Evolutionary conservation across 2,113 vertebrate species (phyloP), one percentile per base, ranked within the genome.

Genomic region (Cathartes aura): DNA sequence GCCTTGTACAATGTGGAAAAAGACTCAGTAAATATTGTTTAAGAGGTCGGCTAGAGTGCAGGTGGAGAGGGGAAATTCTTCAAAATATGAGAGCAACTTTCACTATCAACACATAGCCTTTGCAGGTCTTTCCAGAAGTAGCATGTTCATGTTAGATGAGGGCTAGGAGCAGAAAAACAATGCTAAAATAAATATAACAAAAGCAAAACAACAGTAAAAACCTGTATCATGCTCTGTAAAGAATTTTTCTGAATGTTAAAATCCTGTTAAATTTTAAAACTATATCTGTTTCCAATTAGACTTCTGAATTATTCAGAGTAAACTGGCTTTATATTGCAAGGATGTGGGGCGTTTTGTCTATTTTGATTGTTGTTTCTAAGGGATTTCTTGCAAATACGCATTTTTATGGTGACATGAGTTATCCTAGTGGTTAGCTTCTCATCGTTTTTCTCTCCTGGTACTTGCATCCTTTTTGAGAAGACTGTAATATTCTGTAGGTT

Each of bases 341-440:
- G 24, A 48, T 85, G 4, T 53, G 45, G 19, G 29, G 42, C 12
- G 2, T 80, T 94, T 92, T 91, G 15, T 59, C 73, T 89, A 15
- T 50, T 95, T 90, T 64, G 64, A 68, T 95, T 93, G 32, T 68
- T 87, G 17, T 86, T 96, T 87, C 48, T 90, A 72, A 71, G 55
- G 13, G 8, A 26, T 81, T 87, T 92, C 15, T 81, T 67, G 26
- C 50, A 67, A 71, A 78, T 56, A 38, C 0, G 0, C 13, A 6
- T 89, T 87, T 92, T 84, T 94, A 19, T 78, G 67, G 21, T 64
- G 32, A 71, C 21, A 22, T 0, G 1, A 34, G 11, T 92, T 78
- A 50, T 80, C 58, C 40, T 63, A 66, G 36, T 79, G 21, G 50
- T 70, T 79, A 85, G 19, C 11, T 72, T 79, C 53, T 82, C 4